Evolutionary conservation across 2,797 vertebrate genomes (phyloP).

Genomic region (Buphagus erythrorhynchus): DNA sequence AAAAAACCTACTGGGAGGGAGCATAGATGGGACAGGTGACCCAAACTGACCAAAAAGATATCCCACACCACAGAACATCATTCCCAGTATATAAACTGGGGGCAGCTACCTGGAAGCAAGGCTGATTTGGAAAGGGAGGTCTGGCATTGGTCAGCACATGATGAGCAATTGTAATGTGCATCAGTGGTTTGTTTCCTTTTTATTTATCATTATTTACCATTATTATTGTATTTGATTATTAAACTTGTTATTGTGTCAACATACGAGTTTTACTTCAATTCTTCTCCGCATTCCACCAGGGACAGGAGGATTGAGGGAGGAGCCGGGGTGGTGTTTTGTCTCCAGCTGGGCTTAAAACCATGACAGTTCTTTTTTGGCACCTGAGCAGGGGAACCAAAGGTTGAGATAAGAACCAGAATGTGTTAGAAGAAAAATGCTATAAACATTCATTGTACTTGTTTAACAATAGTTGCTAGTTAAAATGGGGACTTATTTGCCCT

Average conservation of each 20-base stretch:
- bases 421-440: background rate
- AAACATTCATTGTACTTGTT: background rate
- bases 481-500: background rate
- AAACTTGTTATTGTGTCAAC: background rate
- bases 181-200: background rate
- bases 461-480: background rate
- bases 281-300: background rate
- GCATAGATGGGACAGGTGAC: background rate
- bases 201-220: background rate
- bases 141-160: background rate
- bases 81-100: background rate
- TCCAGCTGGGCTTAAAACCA: background rate
- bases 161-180: background rate
- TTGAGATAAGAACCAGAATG: background rate
- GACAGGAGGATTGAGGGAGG: background rate
- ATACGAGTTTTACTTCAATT: background rate
- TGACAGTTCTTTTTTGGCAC: background rate
- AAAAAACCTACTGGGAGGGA: no score
- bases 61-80: background rate
- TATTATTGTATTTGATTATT: background rate
- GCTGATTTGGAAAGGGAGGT: accelerated
- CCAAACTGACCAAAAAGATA: background rate
- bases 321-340: background rate
- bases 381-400: background rate
- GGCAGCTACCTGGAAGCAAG: background rate